These are phyloP conservation scores for Lampropteryx suffumata DNA, from an alignment of 2,888 invertebrate species.

Conservation along the genomic window DNA sequence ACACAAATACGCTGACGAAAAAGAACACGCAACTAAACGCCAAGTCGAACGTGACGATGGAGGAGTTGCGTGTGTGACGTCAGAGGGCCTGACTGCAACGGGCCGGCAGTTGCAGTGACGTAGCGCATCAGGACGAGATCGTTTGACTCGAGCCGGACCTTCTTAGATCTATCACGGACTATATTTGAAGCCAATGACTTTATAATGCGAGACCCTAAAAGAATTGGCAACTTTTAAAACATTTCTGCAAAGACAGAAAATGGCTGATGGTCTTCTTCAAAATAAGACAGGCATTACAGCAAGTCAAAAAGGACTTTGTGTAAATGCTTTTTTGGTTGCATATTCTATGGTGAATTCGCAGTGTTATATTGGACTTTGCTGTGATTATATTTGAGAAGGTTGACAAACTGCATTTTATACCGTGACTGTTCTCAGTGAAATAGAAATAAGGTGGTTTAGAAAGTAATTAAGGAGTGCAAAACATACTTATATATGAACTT, in stretches of 20 bases:
- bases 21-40: constrained; percentile 87
- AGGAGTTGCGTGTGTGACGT: constrained; percentile 93
- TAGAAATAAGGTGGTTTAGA: constrained; percentile 10
- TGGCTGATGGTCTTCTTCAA: too few species aligned
- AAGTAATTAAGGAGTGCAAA: background rate
- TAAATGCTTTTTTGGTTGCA: background rate
- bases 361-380: constrained; percentile 14
- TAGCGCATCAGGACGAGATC: constrained; percentile 77
- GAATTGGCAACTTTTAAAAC: constrained; percentile 5
- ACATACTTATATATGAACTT: background rate
- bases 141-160: constrained; percentile 82
- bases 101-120: constrained; percentile 80
- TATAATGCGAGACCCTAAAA: background rate
- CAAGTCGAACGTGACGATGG: constrained; percentile 86
- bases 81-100: constrained; percentile 82
- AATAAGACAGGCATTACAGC: too few species aligned
- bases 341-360: background rate
- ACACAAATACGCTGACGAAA: constrained; percentile 90
- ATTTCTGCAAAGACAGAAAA: too few species aligned
- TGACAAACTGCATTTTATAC: constrained; percentile 9
- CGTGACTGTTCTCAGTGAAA: constrained; percentile 17
- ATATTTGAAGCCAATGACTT: constrained; percentile 45
- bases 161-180: constrained; percentile 75
- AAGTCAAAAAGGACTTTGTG: background rate
- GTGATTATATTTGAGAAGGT: constrained; percentile 25